phyloP scores from a whole-genome alignment of 2,888 invertebrate genomes.

The Hypomecis atomaria region DNA sequence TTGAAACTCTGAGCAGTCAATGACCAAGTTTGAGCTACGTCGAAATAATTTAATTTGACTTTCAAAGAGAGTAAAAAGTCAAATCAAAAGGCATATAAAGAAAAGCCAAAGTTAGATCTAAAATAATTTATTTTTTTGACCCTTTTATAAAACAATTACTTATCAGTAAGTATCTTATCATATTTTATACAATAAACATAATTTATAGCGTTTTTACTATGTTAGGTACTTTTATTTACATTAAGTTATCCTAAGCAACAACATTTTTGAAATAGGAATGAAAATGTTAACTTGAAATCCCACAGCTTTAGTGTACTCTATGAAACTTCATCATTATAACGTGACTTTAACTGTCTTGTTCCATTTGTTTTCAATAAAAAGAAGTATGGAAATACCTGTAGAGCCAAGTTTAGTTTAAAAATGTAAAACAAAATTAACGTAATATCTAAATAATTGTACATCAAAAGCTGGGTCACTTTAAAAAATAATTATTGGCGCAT shows the following conservation, averaged over 20 bases:
- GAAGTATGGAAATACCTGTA: no score
- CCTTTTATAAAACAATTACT: slow-evolving; percentile 82
- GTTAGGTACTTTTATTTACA: slow-evolving; percentile 52
- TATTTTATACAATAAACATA: slow-evolving; percentile 75
- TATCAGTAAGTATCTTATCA: slow-evolving; percentile 62
- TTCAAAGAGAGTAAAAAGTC: no score
- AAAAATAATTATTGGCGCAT: slow-evolving; percentile 10
- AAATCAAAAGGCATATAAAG: neutral
- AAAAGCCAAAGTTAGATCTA: slow-evolving; percentile 65
- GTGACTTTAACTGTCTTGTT: no score
- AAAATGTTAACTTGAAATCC: slow-evolving; percentile 2
- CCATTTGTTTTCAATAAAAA: no score
- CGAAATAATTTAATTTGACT: no score
- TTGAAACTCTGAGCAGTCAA: no score
- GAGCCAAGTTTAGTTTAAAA: no score
- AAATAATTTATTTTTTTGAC: slow-evolving; percentile 81
- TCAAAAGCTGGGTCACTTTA: neutral
- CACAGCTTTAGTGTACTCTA: no score
- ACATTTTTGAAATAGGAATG: slow-evolving; percentile 52
- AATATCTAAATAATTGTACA: neutral
- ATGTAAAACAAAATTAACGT: no score
- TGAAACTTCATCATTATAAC: no score
- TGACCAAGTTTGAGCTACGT: no score
- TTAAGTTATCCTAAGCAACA: slow-evolving; percentile 62
- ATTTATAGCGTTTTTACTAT: slow-evolving; percentile 71